Percentiles rank a stretch among this genome's conserved stretches.
Evolutionary conservation across 1,140 invertebrate species (phyloP).

Genomic region (Pemphigus obesinymphae): DNA sequence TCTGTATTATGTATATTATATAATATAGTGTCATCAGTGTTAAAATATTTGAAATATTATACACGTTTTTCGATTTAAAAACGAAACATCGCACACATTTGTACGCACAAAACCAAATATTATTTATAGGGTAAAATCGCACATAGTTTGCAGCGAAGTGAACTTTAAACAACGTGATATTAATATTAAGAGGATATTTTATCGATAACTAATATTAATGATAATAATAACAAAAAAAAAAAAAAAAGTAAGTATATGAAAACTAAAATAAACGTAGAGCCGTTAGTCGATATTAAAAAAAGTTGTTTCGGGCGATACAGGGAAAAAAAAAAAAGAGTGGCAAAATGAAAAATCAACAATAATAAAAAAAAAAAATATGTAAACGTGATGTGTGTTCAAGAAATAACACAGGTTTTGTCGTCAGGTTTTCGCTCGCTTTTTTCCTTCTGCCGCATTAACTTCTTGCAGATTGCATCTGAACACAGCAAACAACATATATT

Average conservation of each 20-base stretch:
- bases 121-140: too few species aligned
- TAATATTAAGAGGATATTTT: not conserved
- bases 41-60: too few species aligned
- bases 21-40: too few species aligned
- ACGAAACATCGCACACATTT: too few species aligned
- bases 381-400: not conserved
- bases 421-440: conserved; percentile 8
- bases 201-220: too few species aligned
- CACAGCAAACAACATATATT: not conserved
- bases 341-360: not conserved
- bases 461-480: conserved; percentile 31
- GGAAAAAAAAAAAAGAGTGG: not conserved
- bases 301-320: not conserved
- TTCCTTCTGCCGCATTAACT: conserved; percentile 28
- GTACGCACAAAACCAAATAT: too few species aligned
- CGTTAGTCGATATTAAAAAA: not conserved
- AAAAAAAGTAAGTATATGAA: not conserved
- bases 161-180: not conserved
- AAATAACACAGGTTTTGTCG: conserved; percentile 1
- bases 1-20: too few species aligned
- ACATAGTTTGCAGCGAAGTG: too few species aligned
- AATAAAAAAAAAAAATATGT: not conserved
- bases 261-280: not conserved
- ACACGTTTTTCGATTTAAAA: too few species aligned
- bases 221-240: not conserved